Base-by-base conservation (phyloP, 2,797 vertebrate species). In the Zalophus californianus region DNA sequence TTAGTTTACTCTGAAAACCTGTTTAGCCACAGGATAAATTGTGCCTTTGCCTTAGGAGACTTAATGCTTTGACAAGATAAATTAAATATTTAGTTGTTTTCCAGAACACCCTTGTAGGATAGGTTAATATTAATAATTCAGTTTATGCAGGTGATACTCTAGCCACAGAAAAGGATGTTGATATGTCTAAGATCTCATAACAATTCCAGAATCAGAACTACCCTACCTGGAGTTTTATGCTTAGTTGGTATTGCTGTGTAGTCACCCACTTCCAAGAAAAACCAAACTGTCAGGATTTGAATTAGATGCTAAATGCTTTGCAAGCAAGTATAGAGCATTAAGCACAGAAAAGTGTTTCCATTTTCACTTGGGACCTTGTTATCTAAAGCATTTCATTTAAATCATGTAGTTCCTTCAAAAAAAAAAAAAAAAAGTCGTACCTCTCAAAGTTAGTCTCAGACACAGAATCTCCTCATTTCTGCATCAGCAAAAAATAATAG, bases 291-390 rank as follows among this genome's bases (percentile, higher is more conserved):
- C 41, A 92, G 72, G 32, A 90, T 88, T 80, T 95, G 72, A 86
- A 90, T 90, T 91, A 93, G 48, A 52, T 92, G 62, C 38, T 68
- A 66, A 96, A 91, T 72, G n/a, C 88, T 96, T 94, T 96, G 72
- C 93, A 97, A 94, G 90, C 95, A 98, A 96, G 41, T 84, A 62
- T 16, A 86, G 35, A 73, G 54, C 48, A 62, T 78, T 94, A 91
- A 82, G n/a, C 86, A 64, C 75, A 95, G 68, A 79, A 66, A 79
- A 70, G 14, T 80, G 29, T 88, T 96, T 90, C 73, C 90, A 32
- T 95, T 92, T 96, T 96, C 80, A 93, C 52, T 29, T 86, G 78
- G 89, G 93, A 92, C 82, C 75, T 98, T 95, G 73, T 96, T 97
- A 94, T 83, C 75, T 58, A 93, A 86, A 95, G 64, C 60, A 83